Evolutionary conservation across 1,140 invertebrate genomes (phyloP).

Genomic region (Cataglyphis hispanica): DNA sequence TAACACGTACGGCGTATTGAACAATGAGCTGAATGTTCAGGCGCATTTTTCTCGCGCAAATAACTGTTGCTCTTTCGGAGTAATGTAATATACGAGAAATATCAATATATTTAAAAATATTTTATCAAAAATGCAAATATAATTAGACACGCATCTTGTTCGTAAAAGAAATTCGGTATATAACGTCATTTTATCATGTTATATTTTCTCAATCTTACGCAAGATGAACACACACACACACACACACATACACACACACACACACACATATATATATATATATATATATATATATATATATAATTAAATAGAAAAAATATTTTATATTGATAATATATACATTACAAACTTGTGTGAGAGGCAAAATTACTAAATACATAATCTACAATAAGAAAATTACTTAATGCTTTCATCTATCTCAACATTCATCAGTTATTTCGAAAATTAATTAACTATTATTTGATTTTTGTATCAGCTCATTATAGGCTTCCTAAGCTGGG

Average conservation of each 20-base stretch:
- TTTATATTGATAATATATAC: not conserved
- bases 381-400: not conserved
- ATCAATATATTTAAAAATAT: not conserved
- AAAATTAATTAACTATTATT: constrained; percentile 2
- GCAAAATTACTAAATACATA: not conserved
- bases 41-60: not conserved
- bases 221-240: too few species aligned
- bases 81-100: not conserved
- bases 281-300: not conserved
- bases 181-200: too few species aligned
- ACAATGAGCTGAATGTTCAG: too few species aligned
- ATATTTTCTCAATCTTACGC: not conserved
- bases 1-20: too few species aligned
- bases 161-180: too few species aligned
- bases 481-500: not conserved
- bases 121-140: not conserved
- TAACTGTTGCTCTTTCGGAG: constrained; percentile 6
- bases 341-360: not conserved
- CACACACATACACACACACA: too few species aligned
- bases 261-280: too few species aligned
- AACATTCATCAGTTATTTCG: not conserved
- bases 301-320: not conserved
- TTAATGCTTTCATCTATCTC: not conserved
- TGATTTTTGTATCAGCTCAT: not conserved
- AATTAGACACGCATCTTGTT: not conserved